Base-by-base conservation (phyloP, 2,113 vertebrate species). In the Platichthys flesus region DNA sequence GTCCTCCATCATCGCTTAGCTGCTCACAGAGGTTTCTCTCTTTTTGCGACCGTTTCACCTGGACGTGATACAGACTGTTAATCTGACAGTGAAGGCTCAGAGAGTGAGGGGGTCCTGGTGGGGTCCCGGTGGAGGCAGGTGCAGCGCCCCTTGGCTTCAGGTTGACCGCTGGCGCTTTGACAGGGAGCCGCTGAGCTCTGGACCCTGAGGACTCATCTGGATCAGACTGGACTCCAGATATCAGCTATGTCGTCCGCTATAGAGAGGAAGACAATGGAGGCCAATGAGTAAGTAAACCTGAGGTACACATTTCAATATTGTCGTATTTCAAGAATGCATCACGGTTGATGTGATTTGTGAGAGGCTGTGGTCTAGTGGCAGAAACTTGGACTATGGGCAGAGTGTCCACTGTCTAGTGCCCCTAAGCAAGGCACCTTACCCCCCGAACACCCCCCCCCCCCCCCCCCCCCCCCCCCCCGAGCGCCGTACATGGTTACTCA, bases 191-290 rank as follows among this genome's bases (percentile, higher is more conserved):
- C 52, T 35, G 71, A 75, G 40, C 80, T 61, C 56, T 18, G 37
- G 56, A 76, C 35, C 45, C 52, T 4, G 21, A 63, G 57, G 23
- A 56, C 63, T 9, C 0, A 52, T 71, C 72, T 54, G 52, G 52
- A 57, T 42, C 67, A 31, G 67, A 9, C 71, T 69, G 80, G 74
- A 81, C 63, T 10, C 6, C 31, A 31, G 6, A 31, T 31, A 31
- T 68, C 68, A 52, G 16, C 93, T 90, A 98, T 98, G 97, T 92
- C 97, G 91, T 97, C 97, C 67, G 94, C 97, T 79, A 98, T 98
- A 92, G 97, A 98, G 88, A 97, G 97, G 89, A 99, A 99, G 91
- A 97, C 95, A 71, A 87, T 99, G 94, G 97, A 99, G 85, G 92
- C 96, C 58, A 96, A 95, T 45, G 97, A 99, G 97, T 99, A 91